These are phyloP conservation scores for Lamellibrachia satsuma DNA, from an alignment of 2,888 invertebrate species.

Conservation along the genomic window DNA sequence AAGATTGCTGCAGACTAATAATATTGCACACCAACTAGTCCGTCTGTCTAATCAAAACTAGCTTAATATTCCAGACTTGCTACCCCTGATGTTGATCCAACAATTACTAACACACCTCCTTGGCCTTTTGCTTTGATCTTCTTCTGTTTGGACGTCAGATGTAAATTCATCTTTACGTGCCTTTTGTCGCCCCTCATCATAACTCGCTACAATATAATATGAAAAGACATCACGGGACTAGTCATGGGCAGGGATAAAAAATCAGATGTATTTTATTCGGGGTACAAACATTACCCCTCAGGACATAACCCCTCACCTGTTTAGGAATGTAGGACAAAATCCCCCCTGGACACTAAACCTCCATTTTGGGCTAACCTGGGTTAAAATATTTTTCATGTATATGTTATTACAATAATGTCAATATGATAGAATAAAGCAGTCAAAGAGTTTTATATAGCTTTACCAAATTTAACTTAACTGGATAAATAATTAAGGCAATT, in stretches of 20 bases:
- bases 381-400: no score
- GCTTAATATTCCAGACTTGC: background rate
- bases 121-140: background rate
- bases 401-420: no score
- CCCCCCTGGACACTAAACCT: no score
- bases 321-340: no score
- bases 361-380: no score
- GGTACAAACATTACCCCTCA: no score
- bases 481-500: background rate
- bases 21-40: background rate
- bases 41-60: background rate
- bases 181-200: background rate
- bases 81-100: background rate
- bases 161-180: background rate
- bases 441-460: no score
- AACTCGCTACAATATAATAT: background rate
- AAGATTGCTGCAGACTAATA: background rate
- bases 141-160: background rate
- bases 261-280: no score
- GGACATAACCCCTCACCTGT: no score
- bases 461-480: background rate
- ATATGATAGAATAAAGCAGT: no score
- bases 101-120: background rate
- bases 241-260: no score
- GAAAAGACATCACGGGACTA: no score